Base-by-base conservation (phyloP, 2,888 invertebrate species). In the Rugalucina vietnamica region DNA sequence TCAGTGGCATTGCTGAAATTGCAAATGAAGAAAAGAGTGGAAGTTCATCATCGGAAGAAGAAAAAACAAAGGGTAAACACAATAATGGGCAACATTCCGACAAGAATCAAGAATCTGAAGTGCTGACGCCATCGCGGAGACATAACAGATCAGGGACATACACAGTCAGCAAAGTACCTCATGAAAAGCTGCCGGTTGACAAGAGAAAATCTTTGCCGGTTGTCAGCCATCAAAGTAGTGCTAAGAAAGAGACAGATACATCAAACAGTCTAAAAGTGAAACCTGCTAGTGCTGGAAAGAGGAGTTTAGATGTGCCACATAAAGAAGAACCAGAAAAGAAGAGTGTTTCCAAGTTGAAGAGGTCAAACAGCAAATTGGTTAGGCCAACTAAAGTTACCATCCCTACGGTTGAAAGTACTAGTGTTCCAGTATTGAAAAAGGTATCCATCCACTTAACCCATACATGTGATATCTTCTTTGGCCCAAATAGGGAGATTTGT, bases 111-210 rank as follows among this genome's bases (percentile, higher is more conserved):
- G 65, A 65, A 18, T 65, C 34, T 32, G 65, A 14, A 49, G 72
- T 39, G 32, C 21, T 34, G 65, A 77, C 88, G 27, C 79, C 88
- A 24, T 76, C 80, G 12, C 78, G 77, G 36, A 74, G 79, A n/a
- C 90, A 88, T 69, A 72, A 65, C 37, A 71, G 90, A 10, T 86
- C 84, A 14, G 81, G 81, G 12, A 90, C 90, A 8, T 91, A 86
- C 72, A 88, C 87, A 0, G 73, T 88, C 14, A 81, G 87, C 65
- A 82, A 73, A 50, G 83, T 84, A 5, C 83, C 84, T 12, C 81
- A 79, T 43, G 82, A 85, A 43, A 49, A 77, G 39, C 82, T 88
- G n/a, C 84, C 88, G 24, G 86, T 71, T n/a, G 81, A 84, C n/a
- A 76, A 85, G 34, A 74, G 80, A 18, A 81, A 76, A 36, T 81